Base-by-base conservation (phyloP, 2,113 vertebrate species). In the Sander vitreus region DNA sequence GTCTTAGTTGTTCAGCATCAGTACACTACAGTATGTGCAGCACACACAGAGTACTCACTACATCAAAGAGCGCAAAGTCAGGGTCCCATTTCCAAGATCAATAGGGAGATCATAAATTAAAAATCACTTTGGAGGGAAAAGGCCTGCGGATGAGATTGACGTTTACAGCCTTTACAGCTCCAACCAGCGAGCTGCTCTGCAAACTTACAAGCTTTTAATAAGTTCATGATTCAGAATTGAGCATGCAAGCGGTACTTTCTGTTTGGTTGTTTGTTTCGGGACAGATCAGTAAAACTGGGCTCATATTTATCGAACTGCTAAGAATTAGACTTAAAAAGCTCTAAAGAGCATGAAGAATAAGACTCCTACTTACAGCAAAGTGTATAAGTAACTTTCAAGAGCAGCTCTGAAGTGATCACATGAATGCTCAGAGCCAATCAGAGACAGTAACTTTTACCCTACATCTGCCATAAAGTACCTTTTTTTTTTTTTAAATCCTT, bases 61-160 rank as follows among this genome's bases (percentile, higher is more conserved):
- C 84, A 88, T 93, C 93, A 93, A 94, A 94, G 89, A 73, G 73
- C 48, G 54, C 80, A 59, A 80, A 64, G 64, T 75, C 1, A 1
- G 36, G 51, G 51, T 80, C 76, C 86, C 74, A 30, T 81, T 93
- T 81, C 71, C 57, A 80, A 91, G 84, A 90, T 93, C 91, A 88
- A 87, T 87, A 76, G 57, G 59, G 73, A 74, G 81, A 89, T 91
- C 91, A 91, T 93, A 65, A 88, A 94, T 94, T 89, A 92, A 87
- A 91, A 76, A 93, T 91, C 83, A 43, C 82, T 76, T 84, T 76
- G 47, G 81, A 85, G 78, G 78, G 55, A 76, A 71, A 12, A 75
- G 25, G 69, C 72, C 78, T 73, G 73, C 58, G 33, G 70, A 76
- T 67, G 45, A 55, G 63, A 86, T 54, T 53, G 45, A 76, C 82